Evolutionary conservation across 64 coral and sea anemone species (phyloP), one percentile per base, ranked within the genome.

Genomic region (Dendrophyllia cribrosa): DNA sequence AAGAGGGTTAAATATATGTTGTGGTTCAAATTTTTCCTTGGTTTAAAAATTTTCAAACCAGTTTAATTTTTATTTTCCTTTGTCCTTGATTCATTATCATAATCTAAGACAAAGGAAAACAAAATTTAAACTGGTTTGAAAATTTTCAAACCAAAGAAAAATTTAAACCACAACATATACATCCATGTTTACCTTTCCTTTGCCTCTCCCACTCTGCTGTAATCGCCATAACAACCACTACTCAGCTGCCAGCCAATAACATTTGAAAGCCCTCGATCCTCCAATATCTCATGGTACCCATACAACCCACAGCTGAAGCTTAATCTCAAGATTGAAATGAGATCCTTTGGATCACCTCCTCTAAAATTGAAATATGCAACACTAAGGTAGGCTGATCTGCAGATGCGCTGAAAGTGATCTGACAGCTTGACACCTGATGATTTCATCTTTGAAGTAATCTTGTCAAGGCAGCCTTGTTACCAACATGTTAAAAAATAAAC

Each of bases 281-380:
- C 58, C 9, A 81, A 44, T 4, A 81, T 58, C 26, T 62, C 55
- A 61, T 81, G 55, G 26, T 81, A 81, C 3, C 78, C 78, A 13
- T 59, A 55, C 51, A 81, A 81, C 8, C 78, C 78, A 61, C 78
- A 81, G 23, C 78, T 61, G 23, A 81, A 81, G 78, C 78, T 81
- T 4, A 61, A 24, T 25, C 26, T 81, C 15, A 81, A 16, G 7
- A 61, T 62, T 16, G 43, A 23, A 25, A 81, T 81, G 7, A 81
- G 78, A 15, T 8, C 25, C 23, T 61, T 5, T 81, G 78, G 21
- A 25, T 61, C 56, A 81, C 78, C 78, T 8, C 11, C 78, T 0
- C 34, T 22, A 20, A 81, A 81, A 7, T 45, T 34, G 3, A 58
- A 6, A 53, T 51, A 60, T 14, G 58, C 25, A 62, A 61, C 34